These are phyloP conservation scores for Phylloscopus collybita DNA, from an alignment of 2,797 vertebrate genomes.

Conservation along the genomic window DNA sequence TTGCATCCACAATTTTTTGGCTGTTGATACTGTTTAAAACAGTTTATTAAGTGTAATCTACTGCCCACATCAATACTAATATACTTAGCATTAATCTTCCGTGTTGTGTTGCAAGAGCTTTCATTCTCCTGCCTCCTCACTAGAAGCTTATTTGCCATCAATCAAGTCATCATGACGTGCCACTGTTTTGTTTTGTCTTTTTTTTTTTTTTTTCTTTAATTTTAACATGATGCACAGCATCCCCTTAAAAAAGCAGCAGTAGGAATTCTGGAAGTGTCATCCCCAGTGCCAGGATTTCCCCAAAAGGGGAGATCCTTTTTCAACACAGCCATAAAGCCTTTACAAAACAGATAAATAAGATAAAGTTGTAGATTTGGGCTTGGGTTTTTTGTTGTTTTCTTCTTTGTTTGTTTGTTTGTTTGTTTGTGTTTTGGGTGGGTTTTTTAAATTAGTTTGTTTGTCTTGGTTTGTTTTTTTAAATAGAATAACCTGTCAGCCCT, in stretches of 20 bases:
- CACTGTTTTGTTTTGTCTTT: neutral
- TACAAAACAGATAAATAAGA: neutral
- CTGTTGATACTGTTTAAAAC: neutral
- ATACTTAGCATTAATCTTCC: neutral
- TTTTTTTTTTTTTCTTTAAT: neutral
- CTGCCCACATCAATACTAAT: neutral
- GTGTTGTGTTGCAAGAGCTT: neutral
- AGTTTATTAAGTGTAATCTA: slow-evolving; percentile 21
- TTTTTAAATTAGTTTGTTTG: neutral
- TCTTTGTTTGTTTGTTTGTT: neutral
- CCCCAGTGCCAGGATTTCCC: accelerated
- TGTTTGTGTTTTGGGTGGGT: too few species aligned
- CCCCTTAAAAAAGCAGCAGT: neutral
- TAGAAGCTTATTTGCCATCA: neutral
- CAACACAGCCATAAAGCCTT: neutral
- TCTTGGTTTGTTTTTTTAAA: neutral
- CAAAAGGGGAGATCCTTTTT: neutral
- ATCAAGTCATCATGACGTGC: neutral
- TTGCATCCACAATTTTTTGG: neutral
- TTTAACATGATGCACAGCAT: neutral
- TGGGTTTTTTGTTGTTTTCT: neutral
- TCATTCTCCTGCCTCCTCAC: neutral
- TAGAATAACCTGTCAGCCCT: neutral
- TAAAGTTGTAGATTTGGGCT: neutral
- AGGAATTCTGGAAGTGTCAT: neutral